Evolutionary conservation across 2,113 vertebrate species (phyloP).

Genomic region (Phodopus roborovskii): DNA sequence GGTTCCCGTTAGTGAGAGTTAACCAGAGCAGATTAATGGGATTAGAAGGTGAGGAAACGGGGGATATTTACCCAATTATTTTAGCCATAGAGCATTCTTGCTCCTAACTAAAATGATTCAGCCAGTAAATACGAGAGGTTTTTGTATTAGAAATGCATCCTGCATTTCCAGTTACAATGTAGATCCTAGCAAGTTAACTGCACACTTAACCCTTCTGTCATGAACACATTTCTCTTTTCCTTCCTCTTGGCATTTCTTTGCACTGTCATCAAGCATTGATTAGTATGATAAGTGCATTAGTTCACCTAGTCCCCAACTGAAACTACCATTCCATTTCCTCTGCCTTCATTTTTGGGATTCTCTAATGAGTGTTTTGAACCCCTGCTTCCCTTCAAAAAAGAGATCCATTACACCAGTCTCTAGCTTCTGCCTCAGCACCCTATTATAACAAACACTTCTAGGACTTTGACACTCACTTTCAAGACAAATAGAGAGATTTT

Average conservation of each 20-base stretch:
- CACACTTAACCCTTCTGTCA: neutral
- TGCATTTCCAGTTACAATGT: slow-evolving; percentile 9
- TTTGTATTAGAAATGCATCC: neutral
- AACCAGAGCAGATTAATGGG: slow-evolving; percentile 76
- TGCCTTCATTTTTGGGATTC: slow-evolving; percentile 15
- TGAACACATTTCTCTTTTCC: neutral
- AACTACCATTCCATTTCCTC: neutral
- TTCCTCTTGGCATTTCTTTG: neutral
- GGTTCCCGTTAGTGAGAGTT: slow-evolving; percentile 71
- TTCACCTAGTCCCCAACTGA: slow-evolving; percentile 32
- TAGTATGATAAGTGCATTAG: neutral
- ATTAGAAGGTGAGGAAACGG: slow-evolving; percentile 69
- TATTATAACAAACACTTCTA: slow-evolving; percentile 41
- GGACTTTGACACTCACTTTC: slow-evolving; percentile 53
- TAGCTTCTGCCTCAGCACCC: slow-evolving; percentile 11
- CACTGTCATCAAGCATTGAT: neutral
- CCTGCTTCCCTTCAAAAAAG: neutral
- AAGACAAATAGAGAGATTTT: slow-evolving; percentile 69
- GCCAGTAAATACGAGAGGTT: neutral
- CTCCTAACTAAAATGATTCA: slow-evolving; percentile 59
- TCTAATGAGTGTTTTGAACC: neutral
- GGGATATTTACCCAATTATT: slow-evolving; percentile 61
- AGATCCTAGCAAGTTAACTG: neutral
- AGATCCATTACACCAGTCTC: slow-evolving; percentile 32
- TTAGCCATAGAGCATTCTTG: slow-evolving; percentile 43